Evolutionary conservation across 1,140 invertebrate species (phyloP).

Genomic region (Orchestia grillus): DNA sequence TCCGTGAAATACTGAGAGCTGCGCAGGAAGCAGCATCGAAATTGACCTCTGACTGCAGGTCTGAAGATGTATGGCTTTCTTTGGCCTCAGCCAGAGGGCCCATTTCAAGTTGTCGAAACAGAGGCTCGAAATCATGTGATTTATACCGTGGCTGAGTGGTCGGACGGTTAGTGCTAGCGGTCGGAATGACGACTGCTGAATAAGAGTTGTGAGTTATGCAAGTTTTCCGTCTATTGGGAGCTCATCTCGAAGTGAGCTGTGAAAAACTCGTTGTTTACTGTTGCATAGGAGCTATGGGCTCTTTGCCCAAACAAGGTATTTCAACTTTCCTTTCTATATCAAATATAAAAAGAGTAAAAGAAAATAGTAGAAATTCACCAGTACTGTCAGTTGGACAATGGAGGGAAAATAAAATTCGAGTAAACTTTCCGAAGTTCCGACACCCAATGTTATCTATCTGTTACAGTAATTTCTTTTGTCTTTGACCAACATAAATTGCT

Average conservation of each 20-base stretch:
- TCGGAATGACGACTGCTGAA: not conserved
- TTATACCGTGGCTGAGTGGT: not conserved
- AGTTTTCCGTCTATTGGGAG: not conserved
- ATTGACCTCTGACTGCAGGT: not conserved
- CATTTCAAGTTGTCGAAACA: not conserved
- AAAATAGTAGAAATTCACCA: too few species aligned
- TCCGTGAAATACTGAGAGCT: not conserved
- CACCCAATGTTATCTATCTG: too few species aligned
- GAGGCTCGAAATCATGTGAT: not conserved
- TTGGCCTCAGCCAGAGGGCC: not conserved
- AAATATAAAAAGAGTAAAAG: too few species aligned
- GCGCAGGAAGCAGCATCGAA: not conserved
- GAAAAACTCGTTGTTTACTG: not conserved
- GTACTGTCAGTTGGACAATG: too few species aligned
- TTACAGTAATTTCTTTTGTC: too few species aligned
- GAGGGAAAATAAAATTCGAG: too few species aligned
- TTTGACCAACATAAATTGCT: too few species aligned
- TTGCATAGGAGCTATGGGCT: not conserved
- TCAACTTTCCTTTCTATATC: too few species aligned
- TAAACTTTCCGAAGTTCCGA: too few species aligned
- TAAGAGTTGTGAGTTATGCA: not conserved
- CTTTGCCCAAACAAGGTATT: not conserved
- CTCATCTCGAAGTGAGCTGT: not conserved
- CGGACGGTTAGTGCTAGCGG: not conserved
- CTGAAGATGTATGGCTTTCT: not conserved